Evolutionary conservation across 2,113 vertebrate species (phyloP), one percentile per base, ranked within the genome.

Genomic region (Pygoscelis antarcticus): DNA sequence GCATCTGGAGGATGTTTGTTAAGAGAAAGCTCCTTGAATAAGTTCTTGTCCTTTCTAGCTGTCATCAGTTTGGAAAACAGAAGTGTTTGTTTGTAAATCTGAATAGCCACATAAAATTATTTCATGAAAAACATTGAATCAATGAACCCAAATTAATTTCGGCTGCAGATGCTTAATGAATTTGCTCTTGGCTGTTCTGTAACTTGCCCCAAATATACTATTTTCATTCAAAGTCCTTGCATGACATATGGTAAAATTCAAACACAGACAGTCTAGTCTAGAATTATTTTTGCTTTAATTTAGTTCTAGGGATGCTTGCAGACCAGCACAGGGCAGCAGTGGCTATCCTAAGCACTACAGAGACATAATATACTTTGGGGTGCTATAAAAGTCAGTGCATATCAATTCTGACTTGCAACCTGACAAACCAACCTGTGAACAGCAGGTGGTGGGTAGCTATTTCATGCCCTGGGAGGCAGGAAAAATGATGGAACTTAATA

Each of bases 101-200:
- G 87, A 96, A 90, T 83, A 93, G 79, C 15, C 80, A 79, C 57
- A 94, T 70, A 88, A 16, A 91, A 92, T 96, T 93, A 92, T 96
- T 97, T 91, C 10, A 86, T 79, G 91, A 95, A 98, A 97, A 98
- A 83, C 84, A 95, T n/a, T 71, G 62, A 96, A 74, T 93, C 95
- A 89, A 51, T 97, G 90, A 91, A 97, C 95, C 95, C 91, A 96
- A 96, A 89, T 58, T 96, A 93, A 98, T 98, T 98, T 96, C 5
- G 29, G 34, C 68, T 80, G 75, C 97, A 98, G 95, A 97, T 96
- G 89, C 77, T 85, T 70, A 82, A 83, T 89, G 49, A 91, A 95
- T 85, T 93, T 96, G 54, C 89, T 90, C 84, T 62, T 94, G 91
- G 85, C 96, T 96, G 83, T 96, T 96, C 26, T 64, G 38, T 52